These are phyloP conservation scores for Gambelia wislizenii DNA, from an alignment of 2,797 vertebrate genomes.

Conservation along the genomic window DNA sequence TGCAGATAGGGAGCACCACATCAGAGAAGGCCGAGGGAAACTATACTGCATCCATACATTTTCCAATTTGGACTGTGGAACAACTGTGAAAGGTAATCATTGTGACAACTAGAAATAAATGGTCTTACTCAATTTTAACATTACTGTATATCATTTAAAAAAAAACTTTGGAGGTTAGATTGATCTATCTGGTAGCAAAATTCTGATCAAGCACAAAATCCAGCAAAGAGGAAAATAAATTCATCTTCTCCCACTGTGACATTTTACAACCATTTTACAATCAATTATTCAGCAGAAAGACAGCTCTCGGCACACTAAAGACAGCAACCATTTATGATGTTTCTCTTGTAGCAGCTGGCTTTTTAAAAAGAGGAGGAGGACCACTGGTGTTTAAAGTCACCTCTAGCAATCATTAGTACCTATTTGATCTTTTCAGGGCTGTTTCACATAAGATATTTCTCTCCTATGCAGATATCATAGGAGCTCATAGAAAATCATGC, in stretches of 20 bases:
- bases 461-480: neutral
- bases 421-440: constrained; percentile 31
- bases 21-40: neutral
- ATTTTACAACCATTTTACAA: neutral
- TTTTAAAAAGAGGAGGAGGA: neutral
- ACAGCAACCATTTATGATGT: neutral
- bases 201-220: constrained; percentile 30
- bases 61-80: neutral
- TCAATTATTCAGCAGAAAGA: constrained; percentile 30
- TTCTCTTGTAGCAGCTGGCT: constrained; percentile 6
- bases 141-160: neutral
- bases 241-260: constrained; percentile 8
- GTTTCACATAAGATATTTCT: neutral
- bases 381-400: constrained; percentile 8
- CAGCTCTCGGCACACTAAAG: constrained; percentile 15
- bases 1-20: neutral
- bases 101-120: rapidly evolving
- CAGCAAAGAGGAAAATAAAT: constrained; percentile 2
- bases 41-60: neutral
- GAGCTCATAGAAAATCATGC: neutral
- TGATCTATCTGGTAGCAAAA: constrained; percentile 34
- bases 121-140: neutral
- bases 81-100: neutral
- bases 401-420: constrained; percentile 41
- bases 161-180: neutral